Evolutionary conservation across 1,140 invertebrate genomes (phyloP).

Genomic region (Polyergus mexicanus): DNA sequence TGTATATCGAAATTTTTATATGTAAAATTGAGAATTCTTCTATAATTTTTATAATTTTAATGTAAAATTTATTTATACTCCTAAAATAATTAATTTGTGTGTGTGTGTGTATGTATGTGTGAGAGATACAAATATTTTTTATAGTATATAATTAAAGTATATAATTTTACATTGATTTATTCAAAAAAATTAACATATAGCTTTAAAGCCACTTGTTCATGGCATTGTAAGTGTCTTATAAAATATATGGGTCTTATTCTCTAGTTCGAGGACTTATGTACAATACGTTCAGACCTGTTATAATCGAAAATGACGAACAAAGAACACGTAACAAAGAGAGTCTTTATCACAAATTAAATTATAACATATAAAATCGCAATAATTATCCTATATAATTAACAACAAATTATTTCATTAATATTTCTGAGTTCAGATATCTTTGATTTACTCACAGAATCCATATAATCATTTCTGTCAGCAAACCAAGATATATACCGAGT

Average conservation of each 20-base stretch:
- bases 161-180: constrained; percentile 30
- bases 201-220: constrained; percentile 21
- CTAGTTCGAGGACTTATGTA: constrained; percentile 17
- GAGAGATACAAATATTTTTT: too few relatives aligned
- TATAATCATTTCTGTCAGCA: constrained; percentile 6
- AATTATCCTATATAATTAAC: not conserved
- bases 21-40: not conserved
- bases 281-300: not conserved
- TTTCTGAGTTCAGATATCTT: not conserved
- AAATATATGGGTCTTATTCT: not conserved
- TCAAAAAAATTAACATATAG: constrained; percentile 32
- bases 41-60: not conserved
- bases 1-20: not conserved
- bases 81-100: not conserved
- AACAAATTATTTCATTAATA: constrained; percentile 7
- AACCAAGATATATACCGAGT: not conserved
- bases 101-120: too few relatives aligned
- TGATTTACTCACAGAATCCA: constrained; percentile 17
- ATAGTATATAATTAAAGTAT: not conserved
- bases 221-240: constrained; percentile 26
- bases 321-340: not conserved
- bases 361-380: not conserved
- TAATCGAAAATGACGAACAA: not conserved
- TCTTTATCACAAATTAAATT: constrained; percentile 57
- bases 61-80: not conserved